Percentiles rank a stretch among this genome's conserved stretches.
Evolutionary conservation across 2,797 vertebrate genomes (phyloP).

Genomic region (Chelon auratus): DNA sequence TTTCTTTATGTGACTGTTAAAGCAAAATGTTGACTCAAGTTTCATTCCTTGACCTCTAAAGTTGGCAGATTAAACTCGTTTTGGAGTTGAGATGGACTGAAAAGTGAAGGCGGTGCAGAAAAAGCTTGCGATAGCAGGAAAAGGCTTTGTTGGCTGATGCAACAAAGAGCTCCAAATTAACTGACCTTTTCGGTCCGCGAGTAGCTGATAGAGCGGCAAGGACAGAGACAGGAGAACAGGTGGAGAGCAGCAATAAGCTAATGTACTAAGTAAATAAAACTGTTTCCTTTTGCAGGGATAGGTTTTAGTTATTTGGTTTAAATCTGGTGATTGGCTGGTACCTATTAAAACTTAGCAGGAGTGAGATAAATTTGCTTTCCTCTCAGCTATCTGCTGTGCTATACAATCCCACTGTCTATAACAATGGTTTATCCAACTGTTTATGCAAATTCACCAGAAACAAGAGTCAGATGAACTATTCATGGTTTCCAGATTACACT

Average conservation of each 20-base stretch:
- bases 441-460: slow-evolving; percentile 43
- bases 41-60: slow-evolving; percentile 43
- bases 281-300: not conserved
- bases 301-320: not conserved
- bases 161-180: slow-evolving; percentile 57
- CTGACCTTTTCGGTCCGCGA: slow-evolving; percentile 56
- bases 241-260: slow-evolving; percentile 25
- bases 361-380: slow-evolving; percentile 5
- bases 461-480: slow-evolving; percentile 41
- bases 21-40: slow-evolving; percentile 36
- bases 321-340: slow-evolving; percentile 15
- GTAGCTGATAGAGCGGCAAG: slow-evolving; percentile 35
- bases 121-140: slow-evolving; percentile 46
- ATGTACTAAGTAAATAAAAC: slow-evolving; percentile 6
- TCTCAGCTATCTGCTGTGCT: slow-evolving; percentile 32
- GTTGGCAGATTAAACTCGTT: slow-evolving; percentile 53
- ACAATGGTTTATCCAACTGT: slow-evolving; percentile 6
- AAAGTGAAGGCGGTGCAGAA: slow-evolving; percentile 32
- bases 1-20: slow-evolving; percentile 27
- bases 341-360: slow-evolving; percentile 18
- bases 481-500: slow-evolving; percentile 47
- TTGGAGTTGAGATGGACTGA: slow-evolving; percentile 47
- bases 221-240: slow-evolving; percentile 21
- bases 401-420: slow-evolving; percentile 19
- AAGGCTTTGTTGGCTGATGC: slow-evolving; percentile 53